Conservation (phyloP, 2,888 invertebrate genomes). For the Camptogramma bilineatum region DNA sequence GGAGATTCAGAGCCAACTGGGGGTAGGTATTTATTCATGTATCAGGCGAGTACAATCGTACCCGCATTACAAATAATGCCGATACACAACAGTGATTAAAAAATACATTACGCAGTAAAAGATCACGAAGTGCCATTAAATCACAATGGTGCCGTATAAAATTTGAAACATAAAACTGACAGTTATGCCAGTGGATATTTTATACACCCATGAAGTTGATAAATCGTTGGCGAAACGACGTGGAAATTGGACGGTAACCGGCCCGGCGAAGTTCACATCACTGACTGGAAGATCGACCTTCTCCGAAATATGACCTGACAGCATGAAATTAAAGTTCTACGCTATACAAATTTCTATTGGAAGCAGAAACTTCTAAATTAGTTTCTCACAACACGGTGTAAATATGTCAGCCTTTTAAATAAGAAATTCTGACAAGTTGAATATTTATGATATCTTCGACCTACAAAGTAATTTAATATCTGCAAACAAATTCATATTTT, state of each 20-base stretch:
- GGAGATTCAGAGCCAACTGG: no score
- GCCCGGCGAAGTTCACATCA: constrained; percentile 54
- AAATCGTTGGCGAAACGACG: constrained; percentile 56
- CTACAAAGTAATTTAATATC: constrained; percentile 25
- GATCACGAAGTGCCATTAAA: constrained; percentile 48
- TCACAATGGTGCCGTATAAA: constrained; percentile 57
- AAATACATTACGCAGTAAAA: constrained; percentile 46
- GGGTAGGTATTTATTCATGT: no score
- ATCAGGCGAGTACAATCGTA: no score
- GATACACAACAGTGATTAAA: no score
- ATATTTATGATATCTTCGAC: constrained; percentile 21
- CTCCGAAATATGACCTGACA: constrained; percentile 57
- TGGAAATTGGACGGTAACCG: constrained; percentile 55
- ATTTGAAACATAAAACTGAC: constrained; percentile 57
- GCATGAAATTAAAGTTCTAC: constrained; percentile 63
- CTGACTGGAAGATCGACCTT: constrained; percentile 51
- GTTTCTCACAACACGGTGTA: constrained; percentile 32
- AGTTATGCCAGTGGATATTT: constrained; percentile 46
- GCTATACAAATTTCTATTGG: constrained; percentile 37
- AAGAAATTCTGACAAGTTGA: constrained; percentile 24
- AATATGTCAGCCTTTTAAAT: constrained; percentile 23
- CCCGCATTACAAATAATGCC: no score
- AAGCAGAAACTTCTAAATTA: constrained; percentile 45
- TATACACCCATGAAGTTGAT: constrained; percentile 53
- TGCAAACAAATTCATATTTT: constrained; percentile 15